A percentile compares a stretch with the other conserved stretches of the same genome.
These are phyloP conservation scores for Cremastinae sp. DNA, from an alignment of 2,888 invertebrate species.

Conservation along the genomic window DNA sequence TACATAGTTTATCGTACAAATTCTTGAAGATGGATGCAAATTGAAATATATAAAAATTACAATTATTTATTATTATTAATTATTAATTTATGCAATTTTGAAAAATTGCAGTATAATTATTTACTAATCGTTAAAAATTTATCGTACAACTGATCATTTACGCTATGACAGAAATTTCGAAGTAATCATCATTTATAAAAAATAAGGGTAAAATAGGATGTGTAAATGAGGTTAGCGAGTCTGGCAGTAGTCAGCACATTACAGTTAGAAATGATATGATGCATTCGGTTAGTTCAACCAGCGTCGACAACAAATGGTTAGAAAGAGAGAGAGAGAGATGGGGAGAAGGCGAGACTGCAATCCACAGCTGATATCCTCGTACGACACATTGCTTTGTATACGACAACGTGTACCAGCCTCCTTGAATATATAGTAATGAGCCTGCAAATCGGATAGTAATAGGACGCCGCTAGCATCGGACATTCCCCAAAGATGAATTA, in stretches of 20 bases:
- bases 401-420: slow-evolving; percentile 17
- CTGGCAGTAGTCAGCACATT: slow-evolving; percentile 29
- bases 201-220: no score
- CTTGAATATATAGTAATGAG: slow-evolving; percentile 25
- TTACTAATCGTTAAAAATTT: no score
- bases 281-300: slow-evolving; percentile 35
- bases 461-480: slow-evolving; percentile 30
- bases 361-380: slow-evolving; percentile 43
- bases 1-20: no score
- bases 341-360: neutral
- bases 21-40: no score
- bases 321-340: slow-evolving; percentile 10
- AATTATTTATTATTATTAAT: no score
- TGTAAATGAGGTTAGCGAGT: slow-evolving; percentile 10
- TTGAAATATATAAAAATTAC: no score
- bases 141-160: no score
- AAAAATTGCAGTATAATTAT: no score
- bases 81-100: no score
- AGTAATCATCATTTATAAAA: no score
- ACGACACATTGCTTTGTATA: slow-evolving; percentile 20
- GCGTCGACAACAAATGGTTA: slow-evolving; percentile 38
- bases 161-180: no score
- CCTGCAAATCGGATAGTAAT: slow-evolving; percentile 26
- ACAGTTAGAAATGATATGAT: slow-evolving; percentile 46
- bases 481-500: slow-evolving; percentile 24